Conservation (phyloP, 2,888 invertebrate genomes). For the Chesias legatella region DNA sequence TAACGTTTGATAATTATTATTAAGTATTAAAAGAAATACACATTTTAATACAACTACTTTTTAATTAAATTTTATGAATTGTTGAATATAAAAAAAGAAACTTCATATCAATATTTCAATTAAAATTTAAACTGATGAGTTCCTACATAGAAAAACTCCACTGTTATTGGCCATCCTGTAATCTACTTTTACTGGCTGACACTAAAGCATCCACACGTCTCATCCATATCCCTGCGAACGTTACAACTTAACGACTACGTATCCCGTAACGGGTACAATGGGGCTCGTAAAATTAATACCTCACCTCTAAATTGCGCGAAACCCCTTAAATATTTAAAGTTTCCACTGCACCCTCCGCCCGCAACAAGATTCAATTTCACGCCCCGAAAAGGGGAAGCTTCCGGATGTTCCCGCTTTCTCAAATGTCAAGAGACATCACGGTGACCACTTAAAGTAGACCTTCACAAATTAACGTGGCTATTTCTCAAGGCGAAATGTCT, state of each 20-base stretch:
- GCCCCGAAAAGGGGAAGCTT: constrained; percentile 72
- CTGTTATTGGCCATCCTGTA: no score
- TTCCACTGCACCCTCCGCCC: constrained; percentile 69
- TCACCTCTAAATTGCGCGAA: constrained; percentile 65
- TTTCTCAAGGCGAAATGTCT: constrained; percentile 30
- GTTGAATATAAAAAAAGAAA: no score
- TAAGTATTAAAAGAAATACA: no score
- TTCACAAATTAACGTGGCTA: constrained; percentile 43
- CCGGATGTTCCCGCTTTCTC: constrained; percentile 65
- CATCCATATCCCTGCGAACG: constrained; percentile 42
- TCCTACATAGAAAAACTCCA: no score
- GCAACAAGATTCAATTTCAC: constrained; percentile 80
- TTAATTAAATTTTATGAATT: no score
- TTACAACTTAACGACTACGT: constrained; percentile 74
- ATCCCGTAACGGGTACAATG: constrained; percentile 64
- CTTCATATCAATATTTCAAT: no score
- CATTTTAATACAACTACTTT: no score
- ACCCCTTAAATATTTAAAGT: constrained; percentile 77
- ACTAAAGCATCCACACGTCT: constrained; percentile 23
- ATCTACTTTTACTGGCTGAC: no score
- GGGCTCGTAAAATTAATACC: constrained; percentile 77
- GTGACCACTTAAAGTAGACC: constrained; percentile 53
- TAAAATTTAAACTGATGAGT: no score
- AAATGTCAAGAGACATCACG: constrained; percentile 71
- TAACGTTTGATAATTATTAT: no score